Conservation (phyloP, 2,888 invertebrate genomes). For the Endomychus coccineus region DNA sequence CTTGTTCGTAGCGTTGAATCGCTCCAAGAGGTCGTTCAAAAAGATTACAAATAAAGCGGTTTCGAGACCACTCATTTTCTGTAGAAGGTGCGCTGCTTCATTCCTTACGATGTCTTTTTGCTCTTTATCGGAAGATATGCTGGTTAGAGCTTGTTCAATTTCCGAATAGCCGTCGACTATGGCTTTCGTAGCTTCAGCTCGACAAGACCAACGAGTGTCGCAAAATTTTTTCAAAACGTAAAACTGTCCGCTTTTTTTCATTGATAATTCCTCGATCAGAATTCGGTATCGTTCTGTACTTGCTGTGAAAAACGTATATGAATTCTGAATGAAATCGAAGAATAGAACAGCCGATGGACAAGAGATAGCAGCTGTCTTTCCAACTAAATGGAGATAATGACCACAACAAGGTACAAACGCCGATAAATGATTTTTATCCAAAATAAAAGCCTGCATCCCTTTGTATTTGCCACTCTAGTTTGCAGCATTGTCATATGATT, state of each 20-base stretch:
- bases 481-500: slow-evolving; percentile 26
- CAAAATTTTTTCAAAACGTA: slow-evolving; percentile 17
- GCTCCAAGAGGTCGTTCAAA: slow-evolving; percentile 25
- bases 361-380: slow-evolving; percentile 23
- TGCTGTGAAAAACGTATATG: slow-evolving; percentile 22
- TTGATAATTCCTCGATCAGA: slow-evolving; percentile 13
- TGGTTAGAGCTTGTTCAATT: slow-evolving; percentile 16
- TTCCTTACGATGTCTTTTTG: slow-evolving; percentile 16
- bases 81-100: slow-evolving; percentile 19
- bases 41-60: slow-evolving; percentile 32
- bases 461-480: slow-evolving; percentile 27
- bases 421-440: slow-evolving; percentile 20
- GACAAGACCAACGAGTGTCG: slow-evolving; percentile 21
- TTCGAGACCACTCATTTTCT: slow-evolving; percentile 22
- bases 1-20: slow-evolving; percentile 22
- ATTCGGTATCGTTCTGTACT: slow-evolving; percentile 15
- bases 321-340: slow-evolving; percentile 22
- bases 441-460: slow-evolving; percentile 22
- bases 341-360: slow-evolving; percentile 21
- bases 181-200: slow-evolving; percentile 23
- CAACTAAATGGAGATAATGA: slow-evolving; percentile 24
- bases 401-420: slow-evolving; percentile 18
- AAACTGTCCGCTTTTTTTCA: too few relatives aligned
- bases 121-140: slow-evolving; percentile 18
- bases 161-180: slow-evolving; percentile 20